Evolutionary conservation across 2,797 vertebrate genomes (phyloP), one percentile per base, ranked within the genome.

Genomic region (Cyclopterus lumpus): DNA sequence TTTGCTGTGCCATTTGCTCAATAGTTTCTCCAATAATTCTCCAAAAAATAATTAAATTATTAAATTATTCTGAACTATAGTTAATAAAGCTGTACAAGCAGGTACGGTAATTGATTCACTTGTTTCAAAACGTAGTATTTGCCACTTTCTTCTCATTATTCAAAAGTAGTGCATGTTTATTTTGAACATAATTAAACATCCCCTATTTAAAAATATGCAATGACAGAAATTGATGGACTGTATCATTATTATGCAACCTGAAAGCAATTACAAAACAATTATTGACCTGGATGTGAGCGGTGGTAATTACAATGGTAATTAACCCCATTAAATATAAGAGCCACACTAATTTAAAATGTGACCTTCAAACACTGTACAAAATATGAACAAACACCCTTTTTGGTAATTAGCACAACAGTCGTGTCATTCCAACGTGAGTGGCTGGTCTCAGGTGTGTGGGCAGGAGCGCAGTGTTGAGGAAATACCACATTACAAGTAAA

Each of bases 231-330:
- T 86, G 82, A 91, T 92, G 80, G 77, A 89, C 84, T 83, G 80
- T 87, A 68, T 86, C 79, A 77, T 89, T 86, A 86, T 88, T 87
- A 80, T 66, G 88, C 73, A 90, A 91, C 84, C 77, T 88, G 75
- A 90, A 90, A 88, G 85, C 89, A 91, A 91, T 92, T 90, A 89
- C 74, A 86, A 91, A 89, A 89, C 84, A 93, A 83, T 90, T 89
- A 88, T 84, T 89, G 82, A 86, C 84, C 78, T 64, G 85, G 88
- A 82, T 88, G 82, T 88, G 88, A 89, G 83, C 46, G 24, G 67
- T 65, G 83, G 79, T 86, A 88, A 89, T 93, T 91, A 88, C 75
- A 65, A 61, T 80, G 72, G 72, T 91, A 91, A 92, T 93, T 92
- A 92, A 86, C 88, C 82, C 80, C 71, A 91, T 90, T 87, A 91